Percentiles rank a stretch among this genome's conserved stretches.
These are phyloP conservation scores for Cottoperca gobio DNA, from an alignment of 2,797 vertebrate genomes.

Conservation along the genomic window DNA sequence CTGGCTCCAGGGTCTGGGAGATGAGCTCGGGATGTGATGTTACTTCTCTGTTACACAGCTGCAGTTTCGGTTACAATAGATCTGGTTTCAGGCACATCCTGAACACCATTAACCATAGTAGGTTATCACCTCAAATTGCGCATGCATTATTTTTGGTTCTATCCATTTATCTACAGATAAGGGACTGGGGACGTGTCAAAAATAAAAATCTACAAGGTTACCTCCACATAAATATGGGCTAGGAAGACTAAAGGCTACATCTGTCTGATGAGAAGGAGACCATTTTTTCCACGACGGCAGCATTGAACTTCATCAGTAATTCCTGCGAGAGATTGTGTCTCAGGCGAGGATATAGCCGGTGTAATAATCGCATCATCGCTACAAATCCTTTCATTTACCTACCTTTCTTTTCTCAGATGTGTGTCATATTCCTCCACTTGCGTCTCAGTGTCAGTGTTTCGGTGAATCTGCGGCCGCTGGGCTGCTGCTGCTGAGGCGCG, in stretches of 20 bases:
- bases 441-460: conserved; percentile 17
- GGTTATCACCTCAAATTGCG: conserved; percentile 3
- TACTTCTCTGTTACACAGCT: conserved; percentile 41
- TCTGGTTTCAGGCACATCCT: conserved; percentile 46
- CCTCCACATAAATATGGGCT: background rate
- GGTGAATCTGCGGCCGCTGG: background rate
- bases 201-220: background rate
- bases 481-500: conserved; percentile 48
- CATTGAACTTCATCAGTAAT: conserved; percentile 71
- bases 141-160: background rate
- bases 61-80: conserved; percentile 62
- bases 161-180: background rate
- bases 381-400: conserved; percentile 27
- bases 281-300: conserved; percentile 46
- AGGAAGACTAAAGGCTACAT: conserved; percentile 2
- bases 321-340: conserved; percentile 48
- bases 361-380: background rate
- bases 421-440: conserved; percentile 39
- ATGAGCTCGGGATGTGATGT: conserved; percentile 30
- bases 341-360: conserved; percentile 23
- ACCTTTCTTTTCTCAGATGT: conserved; percentile 55
- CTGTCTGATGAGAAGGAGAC: conserved; percentile 41
- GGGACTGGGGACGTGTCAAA: background rate
- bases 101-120: conserved; percentile 23
- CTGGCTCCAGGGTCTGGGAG: conserved; percentile 1